Evolutionary conservation across 2,797 vertebrate genomes (phyloP).

Genomic region (Rhinichthys osculus): DNA sequence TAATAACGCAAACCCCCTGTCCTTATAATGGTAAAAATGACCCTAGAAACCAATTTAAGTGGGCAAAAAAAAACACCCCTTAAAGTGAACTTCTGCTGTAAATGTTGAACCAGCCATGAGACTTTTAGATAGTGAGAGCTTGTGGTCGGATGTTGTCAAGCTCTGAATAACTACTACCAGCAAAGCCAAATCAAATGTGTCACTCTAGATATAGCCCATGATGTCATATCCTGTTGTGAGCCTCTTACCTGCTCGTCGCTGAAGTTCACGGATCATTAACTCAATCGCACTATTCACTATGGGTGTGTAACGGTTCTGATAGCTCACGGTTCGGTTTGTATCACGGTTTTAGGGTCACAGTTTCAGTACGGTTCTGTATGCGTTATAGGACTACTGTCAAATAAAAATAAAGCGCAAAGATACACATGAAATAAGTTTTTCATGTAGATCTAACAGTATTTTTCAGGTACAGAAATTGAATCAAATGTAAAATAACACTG

Average conservation of each 20-base stretch:
- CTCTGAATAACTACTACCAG: background rate
- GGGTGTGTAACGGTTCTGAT: background rate
- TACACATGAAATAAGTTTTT: too few species aligned
- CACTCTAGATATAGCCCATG: background rate
- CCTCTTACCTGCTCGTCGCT: background rate
- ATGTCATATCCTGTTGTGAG: constrained; percentile 31
- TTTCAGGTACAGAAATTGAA: too few species aligned
- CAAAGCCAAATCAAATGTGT: background rate
- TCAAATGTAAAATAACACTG: too few species aligned
- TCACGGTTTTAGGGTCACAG: too few species aligned
- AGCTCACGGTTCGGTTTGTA: too few species aligned
- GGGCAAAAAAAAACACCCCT: too few species aligned
- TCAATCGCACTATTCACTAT: background rate
- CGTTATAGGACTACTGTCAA: too few species aligned
- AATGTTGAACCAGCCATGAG: background rate
- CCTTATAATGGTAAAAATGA: too few species aligned
- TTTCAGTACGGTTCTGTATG: too few species aligned
- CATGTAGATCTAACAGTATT: too few species aligned
- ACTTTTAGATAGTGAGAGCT: background rate
- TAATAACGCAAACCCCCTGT: too few species aligned
- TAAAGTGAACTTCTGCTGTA: background rate
- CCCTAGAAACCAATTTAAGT: background rate
- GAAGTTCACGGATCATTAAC: background rate
- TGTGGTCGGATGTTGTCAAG: background rate
- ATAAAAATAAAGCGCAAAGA: too few species aligned